Base-by-base conservation (phyloP, 1,140 invertebrate genomes). In the Antheraea mylitta region DNA sequence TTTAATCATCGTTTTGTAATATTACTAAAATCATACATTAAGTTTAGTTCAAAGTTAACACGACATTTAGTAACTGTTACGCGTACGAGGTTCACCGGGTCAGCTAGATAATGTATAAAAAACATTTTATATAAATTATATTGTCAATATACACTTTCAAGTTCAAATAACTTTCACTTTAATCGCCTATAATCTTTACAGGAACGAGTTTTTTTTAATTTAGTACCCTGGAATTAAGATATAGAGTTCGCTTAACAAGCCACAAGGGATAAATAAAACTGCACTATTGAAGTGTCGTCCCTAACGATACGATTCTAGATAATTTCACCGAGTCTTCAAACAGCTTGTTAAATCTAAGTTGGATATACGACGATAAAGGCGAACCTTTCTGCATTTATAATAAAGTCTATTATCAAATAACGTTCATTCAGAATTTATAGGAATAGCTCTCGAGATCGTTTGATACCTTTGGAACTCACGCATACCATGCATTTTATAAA, bases 251-350 rank as follows among this genome's bases (percentile, higher is more conserved):
- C 45, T 53, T 53, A 53, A 53, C 45, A 53, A 53, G 45, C 45
- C 45, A 16, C 11, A 16, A n/a, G 16, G 45, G 45, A n/a, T 22
- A 61, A 8, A 61, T 30, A 53, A 61, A 22, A 36, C 60, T 11
- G 19, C 64, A 42, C 38, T 68, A 81, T 82, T 83, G 80, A 83
- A 78, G 80, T 83, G 81, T 84, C 80, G 69, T 75, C 68, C 65
- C 69, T 85, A 86, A 85, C 82, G 82, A 86, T 78, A 72, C 71
- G 84, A 85, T 86, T 69, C 62, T 62, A 77, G 84, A 86, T 86
- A 85, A 65, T 48, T 48, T 13, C 63, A 53, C 63, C 62, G n/a
- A 63, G 66, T 58, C 19, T 70, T 64, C 59, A 67, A 71, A 75
- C 77, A 74, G 79, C 77, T 78, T 81, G 81, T 83, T 83, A 81